A percentile compares a stretch with the other conserved stretches of the same genome.
phyloP scores from a whole-genome alignment of 2,797 vertebrate species.

The Bufotes viridis region DNA sequence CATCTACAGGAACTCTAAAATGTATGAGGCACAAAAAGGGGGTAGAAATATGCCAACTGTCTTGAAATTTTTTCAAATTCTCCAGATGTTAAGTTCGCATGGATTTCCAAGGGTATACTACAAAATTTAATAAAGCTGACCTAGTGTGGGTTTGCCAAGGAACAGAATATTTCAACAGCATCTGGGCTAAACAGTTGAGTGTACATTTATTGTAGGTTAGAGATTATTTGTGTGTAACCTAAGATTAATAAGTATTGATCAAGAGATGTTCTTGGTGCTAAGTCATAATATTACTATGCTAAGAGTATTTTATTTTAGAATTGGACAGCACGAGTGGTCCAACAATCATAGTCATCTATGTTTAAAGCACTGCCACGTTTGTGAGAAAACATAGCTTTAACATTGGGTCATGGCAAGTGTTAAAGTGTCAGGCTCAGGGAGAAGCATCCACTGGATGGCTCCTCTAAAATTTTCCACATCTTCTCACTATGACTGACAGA shows the following conservation, averaged over 20 bases:
- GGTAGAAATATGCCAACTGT: not conserved
- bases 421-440: not conserved
- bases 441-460: not conserved
- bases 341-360: not conserved
- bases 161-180: not conserved
- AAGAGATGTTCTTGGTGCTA: not conserved
- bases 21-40: not conserved
- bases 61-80: not conserved
- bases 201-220: not conserved
- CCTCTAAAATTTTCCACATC: not conserved
- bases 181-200: not conserved
- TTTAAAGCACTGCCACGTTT: not conserved
- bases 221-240: not conserved
- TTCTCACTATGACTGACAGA: not conserved
- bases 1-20: slow-evolving; percentile 8
- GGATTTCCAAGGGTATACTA: not conserved
- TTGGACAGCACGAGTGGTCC: not conserved
- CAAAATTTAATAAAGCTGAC: not conserved
- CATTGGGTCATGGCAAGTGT: not conserved
- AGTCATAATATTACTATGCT: no score
- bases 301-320: no score
- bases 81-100: not conserved
- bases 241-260: not conserved
- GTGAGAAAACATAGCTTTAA: not conserved
- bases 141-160: not conserved